Conservation (phyloP, 2,888 invertebrate species). For the Lydus trimaculatus region DNA sequence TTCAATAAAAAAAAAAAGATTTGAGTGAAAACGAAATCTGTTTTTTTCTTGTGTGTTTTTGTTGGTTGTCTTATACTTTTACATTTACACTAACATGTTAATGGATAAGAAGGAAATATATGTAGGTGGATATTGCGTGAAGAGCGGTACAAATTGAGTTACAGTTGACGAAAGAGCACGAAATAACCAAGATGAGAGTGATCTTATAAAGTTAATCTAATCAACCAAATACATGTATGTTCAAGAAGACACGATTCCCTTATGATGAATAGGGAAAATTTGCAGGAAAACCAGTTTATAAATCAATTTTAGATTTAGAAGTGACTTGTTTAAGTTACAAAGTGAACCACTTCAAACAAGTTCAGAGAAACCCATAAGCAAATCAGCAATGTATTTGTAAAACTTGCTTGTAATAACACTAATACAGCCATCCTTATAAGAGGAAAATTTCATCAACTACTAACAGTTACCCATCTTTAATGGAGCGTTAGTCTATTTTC, state of each 20-base stretch:
- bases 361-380: too few relatives aligned
- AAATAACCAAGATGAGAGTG: background rate
- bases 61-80: background rate
- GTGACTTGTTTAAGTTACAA: background rate
- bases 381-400: too few relatives aligned
- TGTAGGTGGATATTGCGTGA: background rate
- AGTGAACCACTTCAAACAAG: too few relatives aligned
- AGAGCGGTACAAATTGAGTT: background rate
- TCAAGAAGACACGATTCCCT: background rate
- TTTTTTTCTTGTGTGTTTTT: too few relatives aligned
- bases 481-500: too few relatives aligned
- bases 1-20: background rate
- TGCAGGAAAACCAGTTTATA: background rate
- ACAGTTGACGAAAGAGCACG: background rate
- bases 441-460: too few relatives aligned
- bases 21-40: background rate
- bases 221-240: background rate
- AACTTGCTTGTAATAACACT: too few relatives aligned
- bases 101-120: background rate
- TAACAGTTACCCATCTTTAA: too few relatives aligned
- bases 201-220: background rate
- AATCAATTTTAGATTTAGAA: background rate
- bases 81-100: background rate
- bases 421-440: too few relatives aligned
- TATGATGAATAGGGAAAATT: background rate